Evolutionary conservation across 2,888 invertebrate genomes (phyloP).

Genomic region (Thecophora atra): DNA sequence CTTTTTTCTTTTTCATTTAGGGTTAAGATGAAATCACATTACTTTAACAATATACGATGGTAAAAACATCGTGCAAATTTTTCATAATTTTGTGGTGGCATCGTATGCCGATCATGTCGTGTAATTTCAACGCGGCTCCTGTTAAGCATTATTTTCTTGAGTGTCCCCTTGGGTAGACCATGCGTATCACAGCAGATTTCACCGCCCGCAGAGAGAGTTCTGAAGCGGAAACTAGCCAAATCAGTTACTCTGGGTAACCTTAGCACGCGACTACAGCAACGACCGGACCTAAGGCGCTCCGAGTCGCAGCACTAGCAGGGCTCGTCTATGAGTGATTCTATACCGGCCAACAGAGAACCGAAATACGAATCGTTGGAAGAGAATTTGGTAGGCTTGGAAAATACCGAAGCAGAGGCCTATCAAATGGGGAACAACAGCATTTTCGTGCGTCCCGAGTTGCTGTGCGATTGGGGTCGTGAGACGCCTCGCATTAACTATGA

Average conservation of each 20-base stretch:
- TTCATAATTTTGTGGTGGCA: too few species aligned
- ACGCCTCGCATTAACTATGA: conserved; percentile 88
- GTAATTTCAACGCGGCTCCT: too few species aligned
- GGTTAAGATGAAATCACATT: too few species aligned
- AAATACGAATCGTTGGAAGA: conserved; percentile 50
- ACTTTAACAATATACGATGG: too few species aligned
- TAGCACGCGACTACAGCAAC: conserved; percentile 51
- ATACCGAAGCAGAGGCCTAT: conserved; percentile 68
- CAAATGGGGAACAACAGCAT: conserved; percentile 67
- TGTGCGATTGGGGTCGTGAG: conserved; percentile 83
- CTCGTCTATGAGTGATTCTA: conserved; percentile 54
- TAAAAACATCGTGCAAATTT: too few species aligned
- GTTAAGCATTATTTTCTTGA: too few species aligned
- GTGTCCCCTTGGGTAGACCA: conserved; percentile 62
- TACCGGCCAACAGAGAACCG: conserved; percentile 30
- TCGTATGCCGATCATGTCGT: too few species aligned
- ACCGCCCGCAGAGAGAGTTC: conserved; percentile 47
- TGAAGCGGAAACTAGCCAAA: conserved; percentile 52
- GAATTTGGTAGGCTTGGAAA: conserved; percentile 66
- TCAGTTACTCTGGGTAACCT: conserved; percentile 59
- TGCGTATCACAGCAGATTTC: conserved; percentile 38
- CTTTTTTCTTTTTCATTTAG: too few species aligned
- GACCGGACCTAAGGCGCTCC: conserved; percentile 57
- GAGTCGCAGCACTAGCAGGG: conserved; percentile 60
- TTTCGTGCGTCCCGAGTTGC: conserved; percentile 71